A percentile compares a stretch with the other conserved stretches of the same genome.
phyloP scores from a whole-genome alignment of 2,888 invertebrate species.

The Polyommatus icarus region DNA sequence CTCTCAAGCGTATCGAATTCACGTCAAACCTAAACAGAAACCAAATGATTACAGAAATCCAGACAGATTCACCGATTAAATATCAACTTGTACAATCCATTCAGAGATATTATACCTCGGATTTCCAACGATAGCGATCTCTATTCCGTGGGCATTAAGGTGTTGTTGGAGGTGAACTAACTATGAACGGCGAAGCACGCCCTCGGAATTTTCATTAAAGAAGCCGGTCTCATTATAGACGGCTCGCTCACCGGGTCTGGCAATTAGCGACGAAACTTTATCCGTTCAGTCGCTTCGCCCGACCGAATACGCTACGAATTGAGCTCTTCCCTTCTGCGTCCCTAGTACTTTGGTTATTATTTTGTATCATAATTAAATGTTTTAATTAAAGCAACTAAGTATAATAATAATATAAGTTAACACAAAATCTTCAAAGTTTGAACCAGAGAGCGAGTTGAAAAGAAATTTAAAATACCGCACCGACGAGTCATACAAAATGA shows the following conservation, averaged over 20 bases:
- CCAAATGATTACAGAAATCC: slow-evolving; percentile 27
- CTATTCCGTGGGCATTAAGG: background rate
- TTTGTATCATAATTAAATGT: slow-evolving; percentile 29
- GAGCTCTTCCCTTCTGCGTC: slow-evolving; percentile 48
- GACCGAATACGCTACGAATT: slow-evolving; percentile 59
- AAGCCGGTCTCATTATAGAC: slow-evolving; percentile 74
- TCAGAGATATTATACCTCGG: background rate
- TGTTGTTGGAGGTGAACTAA: background rate
- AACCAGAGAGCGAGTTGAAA: slow-evolving; percentile 38
- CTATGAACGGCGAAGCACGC: slow-evolving; percentile 51
- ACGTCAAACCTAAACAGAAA: slow-evolving; percentile 9
- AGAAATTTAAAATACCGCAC: slow-evolving; percentile 52
- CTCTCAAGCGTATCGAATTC: background rate
- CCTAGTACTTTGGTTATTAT: slow-evolving; percentile 43
- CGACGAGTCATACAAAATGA: slow-evolving; percentile 50
- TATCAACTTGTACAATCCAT: slow-evolving; percentile 44
- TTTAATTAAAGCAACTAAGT: slow-evolving; percentile 21
- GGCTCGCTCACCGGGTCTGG: slow-evolving; percentile 59
- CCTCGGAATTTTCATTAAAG: slow-evolving; percentile 74
- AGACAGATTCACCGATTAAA: slow-evolving; percentile 38
- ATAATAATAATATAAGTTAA: no score
- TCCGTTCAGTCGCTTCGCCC: slow-evolving; percentile 52
- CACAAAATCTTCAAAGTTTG: slow-evolving; percentile 7
- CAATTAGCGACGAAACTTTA: slow-evolving; percentile 73
- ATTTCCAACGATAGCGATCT: background rate